Conservation (phyloP, 2,113 vertebrate species). For the Halichoeres trimaculatus region DNA sequence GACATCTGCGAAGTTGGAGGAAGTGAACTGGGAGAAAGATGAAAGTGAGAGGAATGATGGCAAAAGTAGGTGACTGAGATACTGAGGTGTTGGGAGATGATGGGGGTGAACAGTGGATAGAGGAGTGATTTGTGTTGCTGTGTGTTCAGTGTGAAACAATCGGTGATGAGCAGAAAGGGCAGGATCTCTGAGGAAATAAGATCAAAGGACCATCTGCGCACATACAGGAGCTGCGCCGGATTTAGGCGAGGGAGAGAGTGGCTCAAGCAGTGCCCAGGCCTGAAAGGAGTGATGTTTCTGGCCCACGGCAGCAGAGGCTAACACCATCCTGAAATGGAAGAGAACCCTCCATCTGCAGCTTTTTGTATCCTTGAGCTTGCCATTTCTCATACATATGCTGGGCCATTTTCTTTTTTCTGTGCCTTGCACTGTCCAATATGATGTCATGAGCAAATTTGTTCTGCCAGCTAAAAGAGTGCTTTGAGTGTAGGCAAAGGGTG, state of each 20-base stretch:
- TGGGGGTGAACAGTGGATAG: conserved; percentile 22
- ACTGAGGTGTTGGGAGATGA: conserved; percentile 20
- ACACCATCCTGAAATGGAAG: conserved; percentile 61
- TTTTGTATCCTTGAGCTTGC: conserved; percentile 51
- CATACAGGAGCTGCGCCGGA: conserved; percentile 57
- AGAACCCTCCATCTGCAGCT: conserved; percentile 56
- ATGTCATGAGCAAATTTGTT: conserved; percentile 41
- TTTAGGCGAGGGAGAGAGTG: conserved; percentile 38
- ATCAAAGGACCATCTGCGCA: conserved; percentile 83
- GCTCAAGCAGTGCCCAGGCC: conserved; percentile 42
- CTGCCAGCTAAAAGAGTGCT: conserved; percentile 29
- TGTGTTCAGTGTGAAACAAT: conserved; percentile 68
- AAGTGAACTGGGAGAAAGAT: conserved; percentile 30
- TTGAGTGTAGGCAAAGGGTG: neutral
- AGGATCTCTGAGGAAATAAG: conserved; percentile 76
- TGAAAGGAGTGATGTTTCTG: conserved; percentile 63
- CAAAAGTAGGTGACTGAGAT: conserved; percentile 33
- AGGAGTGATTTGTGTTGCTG: conserved; percentile 43
- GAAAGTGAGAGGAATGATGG: conserved; percentile 26
- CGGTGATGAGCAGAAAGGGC: conserved; percentile 74
- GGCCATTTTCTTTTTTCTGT: conserved; percentile 49
- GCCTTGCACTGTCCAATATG: conserved; percentile 35
- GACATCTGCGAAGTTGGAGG: conserved; percentile 3
- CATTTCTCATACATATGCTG: conserved; percentile 50
- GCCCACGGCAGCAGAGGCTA: conserved; percentile 50